Base-by-base conservation (phyloP, 2,888 invertebrate genomes). In the Craniophora ligustri region DNA sequence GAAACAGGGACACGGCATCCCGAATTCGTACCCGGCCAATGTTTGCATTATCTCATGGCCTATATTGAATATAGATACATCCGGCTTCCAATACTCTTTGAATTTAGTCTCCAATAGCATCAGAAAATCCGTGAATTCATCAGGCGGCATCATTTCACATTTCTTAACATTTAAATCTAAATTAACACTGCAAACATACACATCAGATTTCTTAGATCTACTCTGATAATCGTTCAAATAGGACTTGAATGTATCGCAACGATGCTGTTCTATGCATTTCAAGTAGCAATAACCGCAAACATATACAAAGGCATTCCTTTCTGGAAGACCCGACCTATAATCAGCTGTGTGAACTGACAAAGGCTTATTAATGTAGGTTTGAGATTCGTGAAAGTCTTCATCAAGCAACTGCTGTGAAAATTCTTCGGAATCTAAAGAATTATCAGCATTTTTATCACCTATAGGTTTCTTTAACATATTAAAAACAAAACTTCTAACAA, bases 1-100 rank as follows among this genome's bases (percentile, higher is more conserved):
- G 31, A 71, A 73, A 28, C 68, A 71, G 10, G 63, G 56, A 18
- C 72, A 72, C 2, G 70, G 70, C 48, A 60, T 59, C 1, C 53
- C 54, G 16, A 67, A 72, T n/a, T 48, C 57, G 30, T 32, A 66
- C 19, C 50, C 51, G 7, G 49, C 51, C 10, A 70, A 42, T 14
- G 61, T 49, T 32, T 58, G 46, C 10, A 69, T 11, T 34, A 72
- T 30, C 30, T 67, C 63, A 4, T 62, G 63, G 19, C 69, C 65
- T 31, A 72, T 46, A 23, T 55, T 70, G 19, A 1, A 45, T 48
- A 72, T 54, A 15, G 58, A 40, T 1, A 47, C 19, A 15, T 58
- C 46, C n/a, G 38, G 23, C n/a, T 40, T 57, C 8, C 61, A 62
- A 26, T 51, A 67, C 18, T 69, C 59, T 35, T 50, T 57, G 50